Evolutionary conservation across 2,797 vertebrate species (phyloP).

Genomic region (Chelmon rostratus): DNA sequence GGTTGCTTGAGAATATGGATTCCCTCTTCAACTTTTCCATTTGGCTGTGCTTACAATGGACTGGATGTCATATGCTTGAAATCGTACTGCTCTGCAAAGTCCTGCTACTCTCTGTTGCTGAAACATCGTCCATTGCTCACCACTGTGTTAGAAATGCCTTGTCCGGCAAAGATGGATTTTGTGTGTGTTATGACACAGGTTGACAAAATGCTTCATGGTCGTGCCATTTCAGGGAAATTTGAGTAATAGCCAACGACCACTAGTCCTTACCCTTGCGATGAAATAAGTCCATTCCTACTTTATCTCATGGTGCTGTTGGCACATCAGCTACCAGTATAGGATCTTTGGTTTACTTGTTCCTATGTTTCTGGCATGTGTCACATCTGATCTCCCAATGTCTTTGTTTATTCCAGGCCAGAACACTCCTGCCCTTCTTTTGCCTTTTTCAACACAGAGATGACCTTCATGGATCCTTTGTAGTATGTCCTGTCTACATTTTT

Average conservation of each 20-base stretch:
- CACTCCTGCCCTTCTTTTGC: constrained; percentile 7
- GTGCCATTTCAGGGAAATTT: constrained; percentile 51
- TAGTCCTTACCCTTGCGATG: constrained; percentile 43
- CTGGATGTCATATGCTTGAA: constrained; percentile 57
- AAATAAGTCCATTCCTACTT: constrained; percentile 57
- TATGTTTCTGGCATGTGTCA: constrained; percentile 39
- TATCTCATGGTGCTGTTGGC: constrained; percentile 39
- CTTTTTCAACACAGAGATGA: constrained; percentile 10
- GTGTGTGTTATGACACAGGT: constrained; percentile 43
- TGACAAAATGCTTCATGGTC: constrained; percentile 18
- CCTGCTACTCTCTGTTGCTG: constrained; percentile 48
- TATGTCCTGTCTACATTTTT: not conserved
- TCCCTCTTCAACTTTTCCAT: constrained; percentile 50
- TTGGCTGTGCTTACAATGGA: constrained; percentile 49
- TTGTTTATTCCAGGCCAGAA: constrained; percentile 31
- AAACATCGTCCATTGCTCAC: constrained; percentile 60
- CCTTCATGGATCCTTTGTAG: not conserved
- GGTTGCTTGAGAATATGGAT: constrained; percentile 54
- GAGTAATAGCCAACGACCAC: constrained; percentile 47
- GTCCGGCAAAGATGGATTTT: constrained; percentile 52
- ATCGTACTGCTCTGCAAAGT: constrained; percentile 49
- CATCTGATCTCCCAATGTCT: constrained; percentile 21
- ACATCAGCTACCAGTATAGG: constrained; percentile 31
- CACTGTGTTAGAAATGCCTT: constrained; percentile 33
- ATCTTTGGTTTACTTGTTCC: constrained; percentile 47